A percentile compares a stretch with the other conserved stretches of the same genome.
phyloP scores from a whole-genome alignment of 2,113 vertebrate genomes.

The Dromas ardeola region DNA sequence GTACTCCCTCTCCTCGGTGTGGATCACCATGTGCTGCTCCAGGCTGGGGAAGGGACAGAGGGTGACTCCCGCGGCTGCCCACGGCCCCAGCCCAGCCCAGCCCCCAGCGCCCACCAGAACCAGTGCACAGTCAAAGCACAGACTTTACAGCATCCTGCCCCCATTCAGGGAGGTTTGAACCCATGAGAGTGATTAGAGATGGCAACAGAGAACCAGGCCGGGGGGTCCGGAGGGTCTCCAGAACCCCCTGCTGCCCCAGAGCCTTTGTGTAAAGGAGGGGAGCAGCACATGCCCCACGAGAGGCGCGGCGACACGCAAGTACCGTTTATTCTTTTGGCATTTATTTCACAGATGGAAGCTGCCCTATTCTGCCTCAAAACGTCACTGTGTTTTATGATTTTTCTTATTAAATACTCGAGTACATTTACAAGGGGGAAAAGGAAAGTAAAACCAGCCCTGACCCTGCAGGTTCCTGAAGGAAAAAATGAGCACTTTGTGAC shows the following conservation, averaged over 20 bases:
- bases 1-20: constrained; percentile 97
- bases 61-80: neutral
- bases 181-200: neutral
- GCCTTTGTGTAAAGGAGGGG: neutral
- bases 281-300: rapidly evolving
- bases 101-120: neutral
- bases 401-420: neutral
- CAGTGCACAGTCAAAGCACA: neutral
- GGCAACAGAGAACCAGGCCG: neutral
- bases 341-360: neutral
- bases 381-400: rapidly evolving
- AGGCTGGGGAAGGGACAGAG: constrained; percentile 76
- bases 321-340: neutral
- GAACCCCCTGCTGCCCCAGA: neutral
- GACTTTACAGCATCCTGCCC: neutral
- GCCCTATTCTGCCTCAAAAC: neutral
- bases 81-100: neutral
- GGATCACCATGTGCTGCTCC: constrained; percentile 98
- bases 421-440: neutral
- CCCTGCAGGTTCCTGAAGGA: neutral
- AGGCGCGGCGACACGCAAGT: neutral
- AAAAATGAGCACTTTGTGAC: constrained; percentile 4
- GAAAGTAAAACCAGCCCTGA: neutral
- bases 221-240: neutral
- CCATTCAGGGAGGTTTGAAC: neutral